phyloP scores from a whole-genome alignment of 2,797 vertebrate species.

The Sebastes matsubarae region DNA sequence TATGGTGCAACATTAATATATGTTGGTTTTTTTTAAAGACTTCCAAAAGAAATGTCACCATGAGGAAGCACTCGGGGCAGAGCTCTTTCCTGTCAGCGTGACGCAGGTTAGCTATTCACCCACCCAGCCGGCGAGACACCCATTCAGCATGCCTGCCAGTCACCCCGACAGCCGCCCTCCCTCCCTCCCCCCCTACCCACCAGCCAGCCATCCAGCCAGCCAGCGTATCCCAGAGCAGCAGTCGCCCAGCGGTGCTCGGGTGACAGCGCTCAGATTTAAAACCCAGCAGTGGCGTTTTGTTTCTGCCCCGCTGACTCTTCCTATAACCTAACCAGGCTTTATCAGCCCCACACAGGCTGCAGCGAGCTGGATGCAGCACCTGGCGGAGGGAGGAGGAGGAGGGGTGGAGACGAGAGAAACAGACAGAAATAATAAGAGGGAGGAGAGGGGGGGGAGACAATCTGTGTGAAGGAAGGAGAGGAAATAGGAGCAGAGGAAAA shows the following conservation, averaged over 20 bases:
- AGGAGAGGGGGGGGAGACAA: not conserved
- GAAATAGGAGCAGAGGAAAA: conserved; percentile 1
- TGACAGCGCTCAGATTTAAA: conserved; percentile 68
- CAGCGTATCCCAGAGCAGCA: conserved; percentile 38
- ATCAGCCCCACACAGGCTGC: conserved; percentile 60
- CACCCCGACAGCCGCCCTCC: conserved; percentile 23
- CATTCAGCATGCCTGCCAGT: conserved; percentile 37
- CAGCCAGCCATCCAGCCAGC: conserved; percentile 34
- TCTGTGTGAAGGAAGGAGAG: not conserved
- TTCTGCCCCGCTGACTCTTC: conserved; percentile 65
- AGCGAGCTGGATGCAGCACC: conserved; percentile 46
- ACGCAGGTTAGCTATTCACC: conserved; percentile 26
- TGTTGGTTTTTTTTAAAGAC: not conserved
- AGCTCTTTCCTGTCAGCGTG: conserved; percentile 33
- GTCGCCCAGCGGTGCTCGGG: conserved; percentile 28
- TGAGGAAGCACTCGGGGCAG: conserved; percentile 1
- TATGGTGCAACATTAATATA: not conserved
- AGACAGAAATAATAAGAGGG: conserved; percentile 6
- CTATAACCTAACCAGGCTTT: conserved; percentile 58
- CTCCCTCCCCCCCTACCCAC: not conserved
- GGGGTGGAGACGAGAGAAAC: not conserved
- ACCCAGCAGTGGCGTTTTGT: conserved; percentile 53
- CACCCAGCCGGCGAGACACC: conserved; percentile 3
- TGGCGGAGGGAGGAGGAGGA: not conserved
- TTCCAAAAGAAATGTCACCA: not conserved